Conservation (phyloP, 2,888 invertebrate genomes). For the Myathropa florea region DNA sequence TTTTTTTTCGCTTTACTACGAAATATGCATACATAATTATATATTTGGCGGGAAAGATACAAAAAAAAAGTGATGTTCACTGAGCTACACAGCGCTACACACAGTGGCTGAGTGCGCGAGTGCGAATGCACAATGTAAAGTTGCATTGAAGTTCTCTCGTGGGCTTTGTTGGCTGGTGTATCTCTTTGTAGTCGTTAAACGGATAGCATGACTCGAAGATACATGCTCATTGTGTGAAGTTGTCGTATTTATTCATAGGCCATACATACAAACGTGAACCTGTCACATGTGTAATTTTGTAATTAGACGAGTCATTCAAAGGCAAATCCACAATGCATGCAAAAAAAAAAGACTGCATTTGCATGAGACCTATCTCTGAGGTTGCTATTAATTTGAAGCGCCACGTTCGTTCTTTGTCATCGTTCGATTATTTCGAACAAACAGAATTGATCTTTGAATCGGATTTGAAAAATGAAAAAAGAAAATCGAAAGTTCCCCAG, state of each 20-base stretch:
- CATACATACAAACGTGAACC: background rate
- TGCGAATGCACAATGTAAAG: slow-evolving; percentile 26
- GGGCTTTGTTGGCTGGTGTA: slow-evolving; percentile 17
- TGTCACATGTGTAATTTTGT: slow-evolving; percentile 52
- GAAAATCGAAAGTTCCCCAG: slow-evolving; percentile 44
- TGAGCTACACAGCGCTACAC: background rate
- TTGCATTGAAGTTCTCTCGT: slow-evolving; percentile 56
- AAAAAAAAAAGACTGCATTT: background rate
- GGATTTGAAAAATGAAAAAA: background rate
- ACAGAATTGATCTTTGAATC: background rate
- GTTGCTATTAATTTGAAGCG: background rate
- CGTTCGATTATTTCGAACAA: background rate
- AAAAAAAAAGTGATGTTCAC: slow-evolving; percentile 31
- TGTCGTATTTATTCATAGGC: background rate
- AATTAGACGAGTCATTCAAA: slow-evolving; percentile 27
- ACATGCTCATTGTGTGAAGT: background rate
- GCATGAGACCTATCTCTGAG: background rate
- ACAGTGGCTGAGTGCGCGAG: slow-evolving; percentile 6
- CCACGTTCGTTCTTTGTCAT: background rate
- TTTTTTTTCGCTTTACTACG: slow-evolving; percentile 39
- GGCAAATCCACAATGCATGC: background rate
- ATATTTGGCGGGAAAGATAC: slow-evolving; percentile 68
- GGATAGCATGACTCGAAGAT: slow-evolving; percentile 36
- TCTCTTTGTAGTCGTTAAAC: slow-evolving; percentile 13
- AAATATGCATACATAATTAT: slow-evolving; percentile 68